Evolutionary conservation across 2,113 vertebrate genomes (phyloP).

Genomic region (Arvicanthis niloticus): DNA sequence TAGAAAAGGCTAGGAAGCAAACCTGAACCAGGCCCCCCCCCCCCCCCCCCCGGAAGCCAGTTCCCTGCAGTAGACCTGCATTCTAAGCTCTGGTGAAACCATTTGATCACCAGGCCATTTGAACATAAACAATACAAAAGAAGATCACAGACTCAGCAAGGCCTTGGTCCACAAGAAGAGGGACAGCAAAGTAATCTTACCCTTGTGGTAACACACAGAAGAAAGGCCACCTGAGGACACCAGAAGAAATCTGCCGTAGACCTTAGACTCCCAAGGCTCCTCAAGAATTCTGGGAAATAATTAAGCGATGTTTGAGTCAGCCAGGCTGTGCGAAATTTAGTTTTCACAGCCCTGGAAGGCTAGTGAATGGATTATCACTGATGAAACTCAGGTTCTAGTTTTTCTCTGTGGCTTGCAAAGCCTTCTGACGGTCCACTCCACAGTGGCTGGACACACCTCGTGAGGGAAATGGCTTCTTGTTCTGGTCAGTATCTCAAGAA

Average conservation of each 20-base stretch:
- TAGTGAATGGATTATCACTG: not conserved
- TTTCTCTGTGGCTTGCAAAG: not conserved
- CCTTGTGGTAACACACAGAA: not conserved
- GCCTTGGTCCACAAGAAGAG: not conserved
- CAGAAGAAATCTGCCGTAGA: not conserved
- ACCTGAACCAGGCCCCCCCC: not conserved
- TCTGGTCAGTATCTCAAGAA: not conserved
- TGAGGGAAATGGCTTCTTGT: not conserved
- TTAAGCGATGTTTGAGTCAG: not conserved
- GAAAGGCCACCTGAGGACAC: slow-evolving; percentile 2
- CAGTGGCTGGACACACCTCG: not conserved
- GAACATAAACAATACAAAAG: not conserved
- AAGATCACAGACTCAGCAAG: not conserved
- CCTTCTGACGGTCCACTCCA: not conserved
- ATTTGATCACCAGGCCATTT: not conserved
- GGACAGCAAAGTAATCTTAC: not conserved
- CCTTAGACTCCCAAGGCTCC: not conserved
- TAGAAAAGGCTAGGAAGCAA: not conserved
- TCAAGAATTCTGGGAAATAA: not conserved
- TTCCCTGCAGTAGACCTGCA: not conserved
- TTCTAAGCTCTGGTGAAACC: not conserved
- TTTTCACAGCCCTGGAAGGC: not conserved
- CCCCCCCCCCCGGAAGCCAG: not conserved
- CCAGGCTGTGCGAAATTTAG: not conserved
- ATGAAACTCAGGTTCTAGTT: not conserved